These are phyloP conservation scores for Etheostoma cragini DNA, from an alignment of 2,113 vertebrate species.

Conservation along the genomic window DNA sequence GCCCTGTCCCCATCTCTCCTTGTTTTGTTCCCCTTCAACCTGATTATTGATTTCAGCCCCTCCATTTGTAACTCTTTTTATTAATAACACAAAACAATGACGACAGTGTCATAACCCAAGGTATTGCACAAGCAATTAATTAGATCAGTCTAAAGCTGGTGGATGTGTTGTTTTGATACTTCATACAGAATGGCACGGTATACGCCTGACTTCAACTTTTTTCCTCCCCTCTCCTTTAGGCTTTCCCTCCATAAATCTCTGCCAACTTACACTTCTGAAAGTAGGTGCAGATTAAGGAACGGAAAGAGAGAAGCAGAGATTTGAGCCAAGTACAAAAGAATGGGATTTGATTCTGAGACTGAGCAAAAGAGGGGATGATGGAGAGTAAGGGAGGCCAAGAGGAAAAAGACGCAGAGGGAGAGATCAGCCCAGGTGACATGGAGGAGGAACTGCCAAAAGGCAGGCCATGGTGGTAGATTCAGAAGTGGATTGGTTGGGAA, in stretches of 20 bases:
- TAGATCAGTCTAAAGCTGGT: constrained; percentile 65
- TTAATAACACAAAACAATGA: constrained; percentile 83
- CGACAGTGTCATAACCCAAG: constrained; percentile 78
- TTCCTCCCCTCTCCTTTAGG: neutral
- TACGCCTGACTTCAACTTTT: constrained; percentile 23
- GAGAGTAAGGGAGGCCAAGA: constrained; percentile 48
- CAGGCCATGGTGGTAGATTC: constrained; percentile 67
- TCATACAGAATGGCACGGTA: constrained; percentile 16
- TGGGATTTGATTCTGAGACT: constrained; percentile 52
- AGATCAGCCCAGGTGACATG: constrained; percentile 28
- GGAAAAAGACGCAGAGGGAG: constrained; percentile 27
- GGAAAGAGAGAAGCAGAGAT: constrained; percentile 28
- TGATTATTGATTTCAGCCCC: constrained; percentile 75
- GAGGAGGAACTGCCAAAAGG: constrained; percentile 61
- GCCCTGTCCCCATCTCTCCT: constrained; percentile 57
- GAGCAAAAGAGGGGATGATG: constrained; percentile 55
- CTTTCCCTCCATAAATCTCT: constrained; percentile 22
- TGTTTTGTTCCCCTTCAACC: constrained; percentile 67
- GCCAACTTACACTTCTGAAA: constrained; percentile 52
- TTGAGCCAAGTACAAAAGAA: constrained; percentile 51
- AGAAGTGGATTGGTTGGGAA: constrained; percentile 49
- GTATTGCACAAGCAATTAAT: constrained; percentile 70
- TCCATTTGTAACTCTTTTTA: constrained; percentile 64
- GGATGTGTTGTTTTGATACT: constrained; percentile 41
- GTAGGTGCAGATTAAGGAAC: constrained; percentile 15